Evolutionary conservation across 2,888 invertebrate genomes (phyloP), one percentile per base, ranked within the genome.

Genomic region (Brachyopa scutellaris): DNA sequence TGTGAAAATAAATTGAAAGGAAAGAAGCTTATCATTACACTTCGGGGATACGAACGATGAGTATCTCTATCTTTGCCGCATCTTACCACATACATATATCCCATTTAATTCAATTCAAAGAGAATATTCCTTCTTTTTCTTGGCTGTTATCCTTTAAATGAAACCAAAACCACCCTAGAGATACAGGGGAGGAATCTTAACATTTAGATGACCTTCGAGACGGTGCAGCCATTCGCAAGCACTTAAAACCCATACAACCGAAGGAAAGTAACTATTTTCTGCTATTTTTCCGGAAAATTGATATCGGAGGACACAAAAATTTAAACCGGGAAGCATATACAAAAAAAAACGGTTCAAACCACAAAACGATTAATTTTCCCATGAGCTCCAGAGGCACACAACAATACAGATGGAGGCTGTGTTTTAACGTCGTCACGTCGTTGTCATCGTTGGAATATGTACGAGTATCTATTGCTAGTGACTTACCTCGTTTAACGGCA

Each of bases 341-440:
- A 33, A 21, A 26, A 49, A 57, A 45, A 36, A 33, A 26, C 31
- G 6, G 15, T 45, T 57, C 42, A 45, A 70, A 83, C 82, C 82
- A 21, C 82, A 83, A 67, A 83, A 73, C 62, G 77, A 77, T 83
- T 83, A 73, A 78, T 78, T 83, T 83, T 78, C 83, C 73, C 83
- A 83, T 78, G 83, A 67, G 67, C 77, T 55, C 33, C 36, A 38
- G 21, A 38, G 49, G n/a, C n/a, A n/a, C 38, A 45, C 69, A 62
- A 23, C 19, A 55, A 45, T n/a, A 3, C 23, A 3, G 29, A 2
- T 13, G 29, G 17, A 7, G 29, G 21, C 29, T 40, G 47, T 47
- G n/a, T 31, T 36, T 51, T 33, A 36, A 42, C 29, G 49, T 59
- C 49, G 31, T 57, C 53, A 21, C 23, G 40, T 38, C 15, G 31